phyloP scores from a whole-genome alignment of 2,888 invertebrate species.

The Limenitis arthemis region DNA sequence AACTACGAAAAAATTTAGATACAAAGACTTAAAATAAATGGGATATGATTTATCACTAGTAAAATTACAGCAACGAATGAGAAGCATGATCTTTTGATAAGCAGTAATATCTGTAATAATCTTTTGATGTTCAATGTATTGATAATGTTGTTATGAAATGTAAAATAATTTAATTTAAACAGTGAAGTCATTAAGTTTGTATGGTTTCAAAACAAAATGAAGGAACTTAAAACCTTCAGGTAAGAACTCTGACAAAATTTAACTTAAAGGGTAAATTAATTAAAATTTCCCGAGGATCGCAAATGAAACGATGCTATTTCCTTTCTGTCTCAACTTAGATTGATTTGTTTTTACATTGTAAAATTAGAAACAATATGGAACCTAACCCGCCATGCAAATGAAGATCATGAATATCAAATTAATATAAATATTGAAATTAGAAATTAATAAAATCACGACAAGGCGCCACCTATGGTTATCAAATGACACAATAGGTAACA shows the following conservation, averaged over 20 bases:
- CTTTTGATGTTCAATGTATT: neutral
- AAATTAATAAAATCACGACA: too few relatives aligned
- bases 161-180: neutral
- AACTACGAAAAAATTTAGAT: too few relatives aligned
- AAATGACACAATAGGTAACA: too few relatives aligned
- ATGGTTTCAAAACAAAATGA: constrained; percentile 17
- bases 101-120: neutral
- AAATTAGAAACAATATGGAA: neutral
- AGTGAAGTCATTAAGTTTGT: constrained; percentile 13
- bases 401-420: too few relatives aligned
- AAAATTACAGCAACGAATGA: too few relatives aligned
- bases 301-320: constrained; percentile 2
- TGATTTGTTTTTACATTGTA: neutral
- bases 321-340: constrained; percentile 1
- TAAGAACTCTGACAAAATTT: constrained; percentile 16
- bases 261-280: constrained; percentile 16
- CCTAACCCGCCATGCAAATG: too few relatives aligned
- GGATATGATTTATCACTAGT: too few relatives aligned
- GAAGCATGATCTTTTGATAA: too few relatives aligned
- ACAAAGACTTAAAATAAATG: too few relatives aligned
- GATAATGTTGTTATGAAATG: neutral
- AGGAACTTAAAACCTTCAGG: constrained; percentile 16
- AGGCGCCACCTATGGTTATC: too few relatives aligned
- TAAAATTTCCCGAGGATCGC: constrained; percentile 6
- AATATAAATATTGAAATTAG: too few relatives aligned